Base-by-base conservation (phyloP, 2,888 invertebrate genomes). In the Cryptus armator region DNA sequence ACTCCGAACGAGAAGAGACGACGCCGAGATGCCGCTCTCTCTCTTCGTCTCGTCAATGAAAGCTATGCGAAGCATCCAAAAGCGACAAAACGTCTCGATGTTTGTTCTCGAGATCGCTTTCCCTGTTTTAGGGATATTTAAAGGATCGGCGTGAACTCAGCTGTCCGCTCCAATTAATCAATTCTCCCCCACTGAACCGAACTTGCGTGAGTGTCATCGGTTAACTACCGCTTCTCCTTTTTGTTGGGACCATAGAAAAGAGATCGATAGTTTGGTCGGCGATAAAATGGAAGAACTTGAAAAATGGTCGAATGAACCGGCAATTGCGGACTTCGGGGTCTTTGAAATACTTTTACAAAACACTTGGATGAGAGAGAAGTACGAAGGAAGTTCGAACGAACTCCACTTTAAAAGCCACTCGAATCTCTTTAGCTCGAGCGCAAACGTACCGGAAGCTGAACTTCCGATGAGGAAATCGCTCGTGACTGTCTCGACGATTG, bases 391-490 rank as follows among this genome's bases (percentile, higher is more conserved):
- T 84, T 86, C 66, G 78, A 79, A 70, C 66, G 56, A 29, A 37
- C 37, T 37, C 66, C 76, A 87, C 86, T 86, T 83, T n/a, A 59
- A 67, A 19, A 82, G 46, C 80, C 84, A 86, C 85, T 88, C 80
- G 78, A 86, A 81, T 83, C 85, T 85, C 86, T 83, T 85, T 83
- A 77, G 79, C 59, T 79, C 64, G 83, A 80, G 75, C 70, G 74
- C 70, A 70, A 84, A 75, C 29, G 43, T 10, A 32, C 72, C 86
- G 86, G 86, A 87, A 88, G 77, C 72, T 67, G 56, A 59, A 74
- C 85, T 86, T 86, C 81, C 79, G 83, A 86, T 86, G 77, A 72
- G 83, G 64, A 66, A 78, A 84, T 86, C 74, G 78, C 67, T 24
- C 32, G 43, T 44, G 48, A 56, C 76, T 67, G 68, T 70, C 70